Base-by-base conservation (phyloP, 2,888 invertebrate species). In the Sisyra terminalis region DNA sequence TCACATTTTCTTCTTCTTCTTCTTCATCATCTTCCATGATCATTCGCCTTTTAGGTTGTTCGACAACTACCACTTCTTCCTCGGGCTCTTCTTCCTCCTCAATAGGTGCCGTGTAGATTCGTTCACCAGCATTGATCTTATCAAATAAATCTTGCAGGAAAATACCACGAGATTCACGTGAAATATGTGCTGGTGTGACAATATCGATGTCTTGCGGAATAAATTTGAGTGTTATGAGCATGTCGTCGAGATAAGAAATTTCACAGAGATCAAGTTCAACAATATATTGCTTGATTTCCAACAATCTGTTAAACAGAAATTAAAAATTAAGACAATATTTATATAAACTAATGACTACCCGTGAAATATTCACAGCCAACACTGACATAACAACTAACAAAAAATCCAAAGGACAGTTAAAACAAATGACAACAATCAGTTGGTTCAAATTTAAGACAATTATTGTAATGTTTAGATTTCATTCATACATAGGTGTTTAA, bases 101-200 rank as follows among this genome's bases (percentile, higher is more conserved):
- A 5, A 16, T 8, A 6, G 14, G 15, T 10, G 15, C 17, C 18
- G 11, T 16, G 11, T 37, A 37, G 9, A 37, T 16, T 9, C 15
- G 37, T 16, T 17, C 11, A 17, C 37, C 37, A 3, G n/a, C 6
- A 3, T 17, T 37, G n/a, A 37, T 18, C 18, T 37, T 18, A 8
- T 37, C 37, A 17, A 37, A 37, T 9, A 37, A 7, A 5, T 37
- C 37, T 17, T 37, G 37, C 15, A 37, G 16, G 16, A 17, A 9
- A 3, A 18, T 15, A 17, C n/a, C 37, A 2, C 37, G 16, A 2
- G 11, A 10, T 11, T 37, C 37, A 9, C n/a, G 14, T 17, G 16
- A 17, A 17, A 37, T 17, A 37, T 37, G 37, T 7, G 37, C 37
- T n/a, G 37, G 37, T n/a, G 37, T 37, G 8, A 37, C 18, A 37